These are phyloP conservation scores for Oegoconia quadripuncta DNA, from an alignment of 2,888 invertebrate species.

Conservation along the genomic window DNA sequence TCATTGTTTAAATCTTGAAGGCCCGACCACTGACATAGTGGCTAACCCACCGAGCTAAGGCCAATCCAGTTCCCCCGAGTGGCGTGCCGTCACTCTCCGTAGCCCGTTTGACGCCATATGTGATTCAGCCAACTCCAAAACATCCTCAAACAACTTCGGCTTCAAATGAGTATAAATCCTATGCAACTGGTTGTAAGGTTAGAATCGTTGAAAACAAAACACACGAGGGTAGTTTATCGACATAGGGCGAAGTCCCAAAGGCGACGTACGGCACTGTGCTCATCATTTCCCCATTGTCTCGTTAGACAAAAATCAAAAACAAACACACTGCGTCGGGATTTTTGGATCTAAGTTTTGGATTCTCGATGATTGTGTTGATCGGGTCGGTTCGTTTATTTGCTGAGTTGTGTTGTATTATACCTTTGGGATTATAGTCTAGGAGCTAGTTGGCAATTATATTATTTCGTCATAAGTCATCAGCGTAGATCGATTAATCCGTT, in stretches of 20 bases:
- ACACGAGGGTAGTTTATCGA: slow-evolving; percentile 48
- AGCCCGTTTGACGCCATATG: slow-evolving; percentile 77
- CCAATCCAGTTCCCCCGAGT: slow-evolving; percentile 72
- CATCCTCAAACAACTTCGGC: slow-evolving; percentile 33
- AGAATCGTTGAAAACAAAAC: slow-evolving; percentile 32
- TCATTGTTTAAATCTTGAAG: slow-evolving; percentile 52
- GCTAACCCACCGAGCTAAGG: slow-evolving; percentile 56
- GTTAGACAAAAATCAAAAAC: slow-evolving; percentile 80
- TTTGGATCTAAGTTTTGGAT: slow-evolving; percentile 65
- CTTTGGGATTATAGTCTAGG: slow-evolving; percentile 37
- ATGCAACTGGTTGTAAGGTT: slow-evolving; percentile 39
- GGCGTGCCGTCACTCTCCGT: slow-evolving; percentile 70
- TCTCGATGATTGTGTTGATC: slow-evolving; percentile 59
- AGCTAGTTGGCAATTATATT: slow-evolving; percentile 35
- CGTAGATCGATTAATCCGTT: slow-evolving; percentile 11
- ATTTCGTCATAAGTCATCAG: slow-evolving; percentile 26
- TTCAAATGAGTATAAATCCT: slow-evolving; percentile 42
- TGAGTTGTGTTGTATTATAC: slow-evolving; percentile 53
- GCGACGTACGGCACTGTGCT: slow-evolving; percentile 68
- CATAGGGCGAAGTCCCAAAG: slow-evolving; percentile 73
- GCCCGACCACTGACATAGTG: slow-evolving; percentile 52
- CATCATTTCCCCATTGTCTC: slow-evolving; percentile 80
- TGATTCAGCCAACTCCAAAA: slow-evolving; percentile 42
- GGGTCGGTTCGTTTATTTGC: slow-evolving; percentile 41
- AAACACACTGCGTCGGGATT: slow-evolving; percentile 71